phyloP scores from a whole-genome alignment of 2,797 vertebrate species.

The Hylomyscus alleni region DNA sequence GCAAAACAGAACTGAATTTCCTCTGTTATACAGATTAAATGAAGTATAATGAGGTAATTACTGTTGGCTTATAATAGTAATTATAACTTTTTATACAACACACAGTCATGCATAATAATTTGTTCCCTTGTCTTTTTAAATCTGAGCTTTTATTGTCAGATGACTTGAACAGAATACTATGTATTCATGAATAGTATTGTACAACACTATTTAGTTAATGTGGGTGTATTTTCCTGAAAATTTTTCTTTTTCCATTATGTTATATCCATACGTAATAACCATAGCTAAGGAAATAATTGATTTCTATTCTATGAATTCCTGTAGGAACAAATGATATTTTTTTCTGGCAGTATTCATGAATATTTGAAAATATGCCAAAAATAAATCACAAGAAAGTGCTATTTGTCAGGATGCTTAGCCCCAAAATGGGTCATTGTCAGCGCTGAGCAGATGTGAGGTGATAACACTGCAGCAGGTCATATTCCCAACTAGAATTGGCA shows the following conservation, averaged over 20 bases:
- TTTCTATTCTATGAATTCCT: slow-evolving; percentile 76
- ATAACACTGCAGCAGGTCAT: slow-evolving; percentile 60
- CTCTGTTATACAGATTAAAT: not conserved
- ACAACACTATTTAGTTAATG: slow-evolving; percentile 28
- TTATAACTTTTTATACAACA: not conserved
- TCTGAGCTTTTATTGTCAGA: slow-evolving; percentile 5
- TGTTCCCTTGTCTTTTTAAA: not conserved
- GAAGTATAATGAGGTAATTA: slow-evolving; percentile 5
- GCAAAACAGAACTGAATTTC: not conserved
- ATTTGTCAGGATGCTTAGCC: slow-evolving; percentile 62
- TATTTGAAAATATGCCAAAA: slow-evolving; percentile 71
- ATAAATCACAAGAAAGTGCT: slow-evolving; percentile 66
- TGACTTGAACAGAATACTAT: not conserved
- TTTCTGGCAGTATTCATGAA: slow-evolving; percentile 65
- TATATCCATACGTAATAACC: slow-evolving; percentile 52
- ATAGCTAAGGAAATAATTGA: slow-evolving; percentile 57
- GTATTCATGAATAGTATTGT: slow-evolving; percentile 33
- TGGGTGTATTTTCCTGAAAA: not conserved
- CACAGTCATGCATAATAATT: not conserved
- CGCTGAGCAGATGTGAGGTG: slow-evolving; percentile 75
- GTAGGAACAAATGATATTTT: slow-evolving; percentile 71
- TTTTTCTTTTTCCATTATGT: not conserved
- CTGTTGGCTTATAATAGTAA: slow-evolving; percentile 24
- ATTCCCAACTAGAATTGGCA: slow-evolving; percentile 72
- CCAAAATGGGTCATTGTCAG: slow-evolving; percentile 65